Evolutionary conservation across 1,140 invertebrate species (phyloP), one percentile per base, ranked within the genome.

Genomic region (Himalopsyche phryganea): DNA sequence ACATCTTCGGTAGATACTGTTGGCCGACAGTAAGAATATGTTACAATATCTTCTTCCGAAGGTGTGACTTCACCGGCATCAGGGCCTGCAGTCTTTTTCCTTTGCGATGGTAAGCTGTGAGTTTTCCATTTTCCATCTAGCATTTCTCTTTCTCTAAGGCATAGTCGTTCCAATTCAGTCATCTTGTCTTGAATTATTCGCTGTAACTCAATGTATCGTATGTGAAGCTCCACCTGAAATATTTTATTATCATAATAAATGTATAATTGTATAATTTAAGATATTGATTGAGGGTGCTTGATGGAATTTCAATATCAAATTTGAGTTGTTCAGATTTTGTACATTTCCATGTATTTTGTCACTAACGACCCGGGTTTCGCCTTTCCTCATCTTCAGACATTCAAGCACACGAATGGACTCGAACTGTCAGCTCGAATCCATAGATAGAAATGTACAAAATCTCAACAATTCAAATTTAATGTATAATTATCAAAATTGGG

Each of bases 181-280:
- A 93, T 85, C 71, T 94, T 93, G n/a, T 85, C 83, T 71, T 94
- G 90, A 6, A 96, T 75, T 19, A 90, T 80, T 61, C 87, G 84
- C 75, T 94, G 92, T 5, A 95, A 77, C 61, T 94, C 88, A 41
- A 95, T 91, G 66, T 94, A 95, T 40, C 91, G 83, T 81, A 95
- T 92, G 68, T 95, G 91, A 2, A 95, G 80, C 69, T 93, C 91
- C 15, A 91, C 89, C 83, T 83, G 61, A 32, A 68, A 67, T 20
- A 51, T 36, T 45, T 47, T 10, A 17, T 42, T 35, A 7, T n/a
- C 33, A n/a, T n/a, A n/a, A n/a, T n/a, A n/a, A n/a, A n/a, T n/a
- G n/a, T n/a, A n/a, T n/a, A n/a, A n/a, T n/a, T n/a, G n/a, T n/a
- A n/a, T n/a, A n/a, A n/a, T n/a, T n/a, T n/a, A n/a, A n/a, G n/a